phyloP scores from a whole-genome alignment of 2,113 vertebrate genomes.

The Pterocles orientalis region DNA sequence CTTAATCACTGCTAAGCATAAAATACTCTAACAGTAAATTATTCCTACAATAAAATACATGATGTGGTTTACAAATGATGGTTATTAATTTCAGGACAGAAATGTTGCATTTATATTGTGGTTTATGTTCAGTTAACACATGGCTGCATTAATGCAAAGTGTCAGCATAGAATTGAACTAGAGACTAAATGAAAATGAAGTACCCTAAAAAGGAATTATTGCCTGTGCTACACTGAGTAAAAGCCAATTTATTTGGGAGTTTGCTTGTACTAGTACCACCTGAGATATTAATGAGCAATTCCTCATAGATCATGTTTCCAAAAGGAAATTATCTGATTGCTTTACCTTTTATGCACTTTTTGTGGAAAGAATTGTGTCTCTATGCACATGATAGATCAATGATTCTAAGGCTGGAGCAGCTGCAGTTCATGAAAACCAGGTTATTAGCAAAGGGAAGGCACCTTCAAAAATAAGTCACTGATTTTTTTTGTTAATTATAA shows the following conservation, averaged over 20 bases:
- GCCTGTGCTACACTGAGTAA: neutral
- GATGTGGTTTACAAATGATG: conserved; percentile 38
- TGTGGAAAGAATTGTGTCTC: neutral
- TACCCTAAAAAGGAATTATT: conserved; percentile 27
- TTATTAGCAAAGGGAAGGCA: neutral
- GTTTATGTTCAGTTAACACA: conserved; percentile 68
- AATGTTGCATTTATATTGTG: conserved; percentile 31
- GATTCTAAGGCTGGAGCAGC: neutral
- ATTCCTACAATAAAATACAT: conserved; percentile 53
- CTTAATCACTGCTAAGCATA: conserved; percentile 58
- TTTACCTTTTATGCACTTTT: neutral
- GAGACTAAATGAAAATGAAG: conserved; percentile 38
- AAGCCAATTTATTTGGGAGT: conserved; percentile 27
- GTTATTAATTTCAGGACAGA: conserved; percentile 57
- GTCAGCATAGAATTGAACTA: neutral
- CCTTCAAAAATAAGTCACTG: neutral
- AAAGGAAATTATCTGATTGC: neutral
- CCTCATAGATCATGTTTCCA: neutral
- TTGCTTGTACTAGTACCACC: conserved; percentile 6
- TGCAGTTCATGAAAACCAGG: neutral
- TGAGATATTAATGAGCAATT: conserved; percentile 9
- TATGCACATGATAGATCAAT: neutral
- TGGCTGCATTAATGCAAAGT: conserved; percentile 32
- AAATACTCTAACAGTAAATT: conserved; percentile 47
- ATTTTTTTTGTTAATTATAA: conserved; percentile 5